These are phyloP conservation scores for Stratiomys singularior DNA, from an alignment of 2,888 invertebrate genomes.

Conservation along the genomic window DNA sequence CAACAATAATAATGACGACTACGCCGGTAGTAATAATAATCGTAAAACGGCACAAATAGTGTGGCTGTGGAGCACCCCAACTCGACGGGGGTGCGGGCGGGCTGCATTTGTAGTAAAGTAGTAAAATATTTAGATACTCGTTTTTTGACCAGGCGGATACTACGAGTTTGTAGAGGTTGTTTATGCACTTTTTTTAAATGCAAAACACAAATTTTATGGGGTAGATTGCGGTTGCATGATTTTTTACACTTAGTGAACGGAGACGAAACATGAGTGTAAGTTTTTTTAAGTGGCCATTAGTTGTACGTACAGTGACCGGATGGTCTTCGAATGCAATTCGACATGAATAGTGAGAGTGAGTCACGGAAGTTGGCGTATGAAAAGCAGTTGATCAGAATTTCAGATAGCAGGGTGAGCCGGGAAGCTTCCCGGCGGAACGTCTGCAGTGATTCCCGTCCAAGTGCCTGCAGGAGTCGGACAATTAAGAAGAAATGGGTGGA, in stretches of 20 bases:
- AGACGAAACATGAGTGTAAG: no score
- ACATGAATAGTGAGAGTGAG: no score
- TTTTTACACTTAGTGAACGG: neutral
- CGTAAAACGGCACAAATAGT: neutral
- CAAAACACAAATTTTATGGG: neutral
- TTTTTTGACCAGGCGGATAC: neutral
- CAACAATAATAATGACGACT: conserved; percentile 1
- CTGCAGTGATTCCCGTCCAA: no score
- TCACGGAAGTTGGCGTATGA: no score
- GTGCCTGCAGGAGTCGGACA: no score
- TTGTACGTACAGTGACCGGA: no score
- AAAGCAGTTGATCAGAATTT: no score
- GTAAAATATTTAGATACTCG: neutral
- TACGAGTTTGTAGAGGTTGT: neutral
- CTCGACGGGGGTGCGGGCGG: neutral
- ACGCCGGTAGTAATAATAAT: neutral
- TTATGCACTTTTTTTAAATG: neutral
- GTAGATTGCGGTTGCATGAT: conserved; percentile 10
- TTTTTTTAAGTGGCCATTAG: no score
- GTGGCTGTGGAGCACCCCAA: neutral
- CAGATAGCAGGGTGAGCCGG: no score
- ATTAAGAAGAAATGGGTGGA: no score
- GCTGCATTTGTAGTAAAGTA: neutral
- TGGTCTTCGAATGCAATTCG: no score
- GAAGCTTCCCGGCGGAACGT: no score